A percentile compares a stretch with the other conserved stretches of the same genome.
Evolutionary conservation across 2,888 invertebrate genomes (phyloP).

Genomic region (Caradrina kadenii): DNA sequence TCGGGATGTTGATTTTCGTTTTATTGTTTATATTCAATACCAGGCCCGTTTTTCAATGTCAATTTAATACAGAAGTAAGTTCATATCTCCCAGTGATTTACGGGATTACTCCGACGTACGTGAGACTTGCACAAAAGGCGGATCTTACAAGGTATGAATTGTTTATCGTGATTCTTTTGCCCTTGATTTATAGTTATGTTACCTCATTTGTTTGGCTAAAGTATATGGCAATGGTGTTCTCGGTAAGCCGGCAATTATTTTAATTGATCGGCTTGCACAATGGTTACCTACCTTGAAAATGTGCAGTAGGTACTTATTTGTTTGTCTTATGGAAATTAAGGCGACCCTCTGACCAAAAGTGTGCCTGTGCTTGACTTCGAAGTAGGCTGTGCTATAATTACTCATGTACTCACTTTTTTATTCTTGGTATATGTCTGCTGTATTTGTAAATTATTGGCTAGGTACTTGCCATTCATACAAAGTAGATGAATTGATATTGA

Average conservation of each 20-base stretch:
- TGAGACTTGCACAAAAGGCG: conserved; percentile 97
- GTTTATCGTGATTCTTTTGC: conserved; percentile 77
- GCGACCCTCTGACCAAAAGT: background rate
- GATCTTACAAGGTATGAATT: conserved; percentile 94
- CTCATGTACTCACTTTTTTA: conserved; percentile 8
- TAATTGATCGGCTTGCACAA: conserved; percentile 49
- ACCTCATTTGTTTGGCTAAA: conserved; percentile 63
- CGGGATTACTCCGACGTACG: conserved; percentile 97
- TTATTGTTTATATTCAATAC: conserved; percentile 85
- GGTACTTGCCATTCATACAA: too few relatives aligned
- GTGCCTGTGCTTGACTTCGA: conserved; percentile 7
- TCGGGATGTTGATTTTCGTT: conserved; percentile 87
- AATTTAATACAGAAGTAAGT: conserved; percentile 79
- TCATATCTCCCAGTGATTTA: conserved; percentile 93
- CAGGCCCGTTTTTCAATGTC: conserved; percentile 85
- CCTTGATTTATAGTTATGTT: conserved; percentile 77
- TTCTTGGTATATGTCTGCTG: conserved; percentile 7
- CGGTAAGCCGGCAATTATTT: conserved; percentile 51
- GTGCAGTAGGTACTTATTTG: background rate
- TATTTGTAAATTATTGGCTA: background rate
- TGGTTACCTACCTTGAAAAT: conserved; percentile 22
- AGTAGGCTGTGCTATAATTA: conserved; percentile 12
- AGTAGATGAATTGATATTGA: background rate
- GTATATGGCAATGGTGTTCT: conserved; percentile 68
- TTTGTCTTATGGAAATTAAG: background rate